Evolutionary conservation across 2,113 vertebrate species (phyloP).

Genomic region (Illadopsis cleaveri): DNA sequence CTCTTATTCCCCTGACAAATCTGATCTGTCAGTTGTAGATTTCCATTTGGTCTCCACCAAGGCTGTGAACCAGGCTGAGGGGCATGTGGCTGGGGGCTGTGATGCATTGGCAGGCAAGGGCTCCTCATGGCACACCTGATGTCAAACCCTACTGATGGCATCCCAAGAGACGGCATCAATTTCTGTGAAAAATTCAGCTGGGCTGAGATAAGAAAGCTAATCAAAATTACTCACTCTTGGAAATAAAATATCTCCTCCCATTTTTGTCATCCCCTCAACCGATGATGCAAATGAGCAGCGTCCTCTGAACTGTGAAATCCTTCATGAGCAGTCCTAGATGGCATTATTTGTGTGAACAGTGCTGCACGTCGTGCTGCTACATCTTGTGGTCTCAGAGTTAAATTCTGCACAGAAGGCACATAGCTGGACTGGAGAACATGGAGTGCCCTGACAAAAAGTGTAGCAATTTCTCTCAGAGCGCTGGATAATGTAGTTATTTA

Average conservation of each 20-base stretch:
- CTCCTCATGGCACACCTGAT: background rate
- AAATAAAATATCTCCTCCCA: background rate
- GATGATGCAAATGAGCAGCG: background rate
- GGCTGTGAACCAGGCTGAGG: background rate
- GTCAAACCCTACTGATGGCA: background rate
- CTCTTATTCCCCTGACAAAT: background rate
- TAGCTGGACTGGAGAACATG: background rate
- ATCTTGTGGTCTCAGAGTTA: background rate
- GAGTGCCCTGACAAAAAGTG: background rate
- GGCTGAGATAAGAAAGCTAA: background rate
- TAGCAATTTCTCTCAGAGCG: background rate
- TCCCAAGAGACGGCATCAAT: background rate
- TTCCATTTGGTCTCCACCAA: background rate
- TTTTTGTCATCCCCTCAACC: background rate
- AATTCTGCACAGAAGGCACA: background rate
- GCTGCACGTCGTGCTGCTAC: rapidly evolving
- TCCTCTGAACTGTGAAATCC: background rate
- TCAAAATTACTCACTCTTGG: background rate
- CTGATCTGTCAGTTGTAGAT: background rate
- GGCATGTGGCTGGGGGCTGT: background rate
- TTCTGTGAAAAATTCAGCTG: background rate
- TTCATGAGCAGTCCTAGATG: background rate
- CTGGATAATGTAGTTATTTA: background rate
- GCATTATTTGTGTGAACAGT: background rate
- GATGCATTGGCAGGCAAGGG: background rate